Percentiles rank a stretch among this genome's conserved stretches.
Conservation (phyloP, 2,888 invertebrate species). For the Cephus spinipes region DNA sequence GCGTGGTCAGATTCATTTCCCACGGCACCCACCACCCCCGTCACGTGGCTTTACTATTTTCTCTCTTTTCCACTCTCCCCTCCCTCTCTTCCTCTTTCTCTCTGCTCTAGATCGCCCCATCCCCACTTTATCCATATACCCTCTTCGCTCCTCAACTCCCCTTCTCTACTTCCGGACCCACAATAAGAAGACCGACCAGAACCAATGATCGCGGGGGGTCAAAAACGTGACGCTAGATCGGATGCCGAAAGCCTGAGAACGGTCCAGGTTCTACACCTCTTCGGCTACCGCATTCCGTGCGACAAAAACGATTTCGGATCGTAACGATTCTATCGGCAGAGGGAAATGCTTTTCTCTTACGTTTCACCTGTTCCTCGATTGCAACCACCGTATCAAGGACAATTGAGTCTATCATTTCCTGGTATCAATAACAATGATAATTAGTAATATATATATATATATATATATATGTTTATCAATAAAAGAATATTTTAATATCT, state of each 20-base stretch:
- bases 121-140: not conserved
- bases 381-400: not conserved
- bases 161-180: not conserved
- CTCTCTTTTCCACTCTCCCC: not conserved
- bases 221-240: slow-evolving; percentile 29
- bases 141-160: not conserved
- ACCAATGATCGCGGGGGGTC: slow-evolving; percentile 27
- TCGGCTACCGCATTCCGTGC: slow-evolving; percentile 27
- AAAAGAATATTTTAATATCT: no score
- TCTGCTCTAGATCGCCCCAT: not conserved
- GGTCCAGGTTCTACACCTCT: not conserved
- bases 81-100: not conserved
- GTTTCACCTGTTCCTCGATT: not conserved
- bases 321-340: not conserved
- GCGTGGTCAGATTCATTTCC: slow-evolving; percentile 26
- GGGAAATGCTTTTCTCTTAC: not conserved
- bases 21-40: slow-evolving; percentile 8
- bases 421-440: not conserved
- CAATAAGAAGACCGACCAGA: slow-evolving; percentile 1
- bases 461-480: no score
- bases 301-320: slow-evolving; percentile 29
- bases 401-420: not conserved
- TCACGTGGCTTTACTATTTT: not conserved
- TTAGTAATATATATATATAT: not conserved
- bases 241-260: slow-evolving; percentile 23